phyloP scores from a whole-genome alignment of 2,888 invertebrate genomes.

The Nineta flava region DNA sequence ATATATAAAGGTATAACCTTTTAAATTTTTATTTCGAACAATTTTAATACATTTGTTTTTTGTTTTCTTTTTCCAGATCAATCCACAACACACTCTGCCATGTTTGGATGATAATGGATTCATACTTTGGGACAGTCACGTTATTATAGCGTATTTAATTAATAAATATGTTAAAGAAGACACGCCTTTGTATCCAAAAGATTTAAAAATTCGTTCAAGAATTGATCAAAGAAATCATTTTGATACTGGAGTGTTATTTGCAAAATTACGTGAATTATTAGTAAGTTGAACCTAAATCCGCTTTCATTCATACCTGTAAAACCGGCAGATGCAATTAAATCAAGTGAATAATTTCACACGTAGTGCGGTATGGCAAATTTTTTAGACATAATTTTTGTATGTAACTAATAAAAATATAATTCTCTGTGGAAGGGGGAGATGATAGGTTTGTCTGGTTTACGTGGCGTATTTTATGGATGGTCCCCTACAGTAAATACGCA shows the following conservation, averaged over 20 bases:
- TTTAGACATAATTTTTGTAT: too few species aligned
- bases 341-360: too few species aligned
- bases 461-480: too few species aligned
- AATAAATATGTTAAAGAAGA: slow-evolving; percentile 35
- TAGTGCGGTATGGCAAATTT: too few species aligned
- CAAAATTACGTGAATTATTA: slow-evolving; percentile 27
- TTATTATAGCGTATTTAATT: slow-evolving; percentile 33
- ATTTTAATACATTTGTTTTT: not conserved
- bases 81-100: slow-evolving; percentile 39
- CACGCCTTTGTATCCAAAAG: slow-evolving; percentile 34
- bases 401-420: too few species aligned
- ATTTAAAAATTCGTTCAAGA: slow-evolving; percentile 31
- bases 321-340: too few species aligned
- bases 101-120: slow-evolving; percentile 38
- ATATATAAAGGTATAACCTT: slow-evolving; percentile 26
- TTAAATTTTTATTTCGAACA: too few species aligned
- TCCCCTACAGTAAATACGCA: too few species aligned
- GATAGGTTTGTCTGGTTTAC: too few species aligned
- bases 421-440: too few species aligned
- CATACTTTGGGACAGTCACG: slow-evolving; percentile 31
- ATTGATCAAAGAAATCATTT: slow-evolving; percentile 38
- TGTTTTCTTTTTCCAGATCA: slow-evolving; percentile 27
- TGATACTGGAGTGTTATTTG: slow-evolving; percentile 33
- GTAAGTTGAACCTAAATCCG: too few species aligned
- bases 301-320: too few species aligned